Evolutionary conservation across 2,113 vertebrate species (phyloP).

Genomic region (Rhynchomys soricoides): DNA sequence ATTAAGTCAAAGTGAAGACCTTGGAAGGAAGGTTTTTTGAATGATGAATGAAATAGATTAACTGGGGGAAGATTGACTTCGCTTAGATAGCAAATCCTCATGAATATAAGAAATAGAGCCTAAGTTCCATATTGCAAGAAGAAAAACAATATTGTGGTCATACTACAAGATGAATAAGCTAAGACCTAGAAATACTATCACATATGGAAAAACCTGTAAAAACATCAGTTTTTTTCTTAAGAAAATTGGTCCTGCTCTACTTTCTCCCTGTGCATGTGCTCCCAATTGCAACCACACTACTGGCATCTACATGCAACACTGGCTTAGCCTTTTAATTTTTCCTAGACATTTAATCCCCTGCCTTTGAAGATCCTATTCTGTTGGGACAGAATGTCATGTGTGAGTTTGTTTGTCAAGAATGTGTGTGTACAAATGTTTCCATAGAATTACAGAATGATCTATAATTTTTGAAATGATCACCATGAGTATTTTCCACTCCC

Average conservation of each 20-base stretch:
- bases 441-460: background rate
- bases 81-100: conserved; percentile 50
- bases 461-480: conserved; percentile 45
- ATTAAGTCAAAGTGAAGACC: conserved; percentile 58
- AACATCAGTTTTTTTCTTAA: background rate
- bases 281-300: background rate
- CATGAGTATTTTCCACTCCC: conserved; percentile 50
- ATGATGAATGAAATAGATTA: conserved; percentile 68
- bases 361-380: background rate
- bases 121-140: conserved; percentile 42
- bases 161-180: conserved; percentile 48
- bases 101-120: conserved; percentile 38
- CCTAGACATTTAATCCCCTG: background rate
- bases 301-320: background rate
- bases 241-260: background rate
- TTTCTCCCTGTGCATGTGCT: background rate
- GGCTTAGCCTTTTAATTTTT: background rate
- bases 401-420: background rate
- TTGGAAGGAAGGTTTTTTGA: conserved; percentile 54
- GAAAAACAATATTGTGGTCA: conserved; percentile 57
- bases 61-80: conserved; percentile 63
- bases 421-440: background rate
- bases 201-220: conserved; percentile 42
- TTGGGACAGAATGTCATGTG: background rate
- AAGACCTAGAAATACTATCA: conserved; percentile 17